phyloP scores from a whole-genome alignment of 1,140 invertebrate genomes.

The Trigoniulus corallinus region DNA sequence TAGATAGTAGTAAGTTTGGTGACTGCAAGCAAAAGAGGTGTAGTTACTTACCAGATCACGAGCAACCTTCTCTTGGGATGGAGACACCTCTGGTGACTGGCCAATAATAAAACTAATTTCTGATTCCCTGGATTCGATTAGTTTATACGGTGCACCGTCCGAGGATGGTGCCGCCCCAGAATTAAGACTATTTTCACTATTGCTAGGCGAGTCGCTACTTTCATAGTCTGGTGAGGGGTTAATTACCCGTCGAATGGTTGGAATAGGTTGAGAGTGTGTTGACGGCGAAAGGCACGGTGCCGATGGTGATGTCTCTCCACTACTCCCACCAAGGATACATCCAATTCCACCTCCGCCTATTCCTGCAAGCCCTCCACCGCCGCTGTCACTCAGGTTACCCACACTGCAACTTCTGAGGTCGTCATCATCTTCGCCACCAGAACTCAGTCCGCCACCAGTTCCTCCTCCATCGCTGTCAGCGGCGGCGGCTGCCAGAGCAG shows the following conservation, averaged over 20 bases:
- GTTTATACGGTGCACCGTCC: conserved; percentile 15
- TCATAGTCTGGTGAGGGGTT: conserved; percentile 27
- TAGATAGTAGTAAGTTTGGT: no score
- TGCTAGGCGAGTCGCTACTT: conserved; percentile 30
- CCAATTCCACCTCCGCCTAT: not conserved
- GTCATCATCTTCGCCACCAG: conserved; percentile 10
- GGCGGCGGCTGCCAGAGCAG: conserved; percentile 6
- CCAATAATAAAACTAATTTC: conserved; percentile 3
- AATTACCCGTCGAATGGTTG: conserved; percentile 16
- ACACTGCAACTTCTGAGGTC: conserved; percentile 13
- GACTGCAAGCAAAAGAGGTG: no score
- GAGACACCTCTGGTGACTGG: not conserved
- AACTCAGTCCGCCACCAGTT: conserved; percentile 9
- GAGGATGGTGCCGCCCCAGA: not conserved
- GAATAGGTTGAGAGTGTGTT: conserved; percentile 4
- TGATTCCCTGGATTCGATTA: no score
- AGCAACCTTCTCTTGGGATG: no score
- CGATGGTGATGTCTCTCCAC: not conserved
- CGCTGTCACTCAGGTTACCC: conserved; percentile 14
- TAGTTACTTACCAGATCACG: no score
- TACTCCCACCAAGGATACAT: not conserved
- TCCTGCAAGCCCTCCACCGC: not conserved
- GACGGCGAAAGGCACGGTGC: not conserved
- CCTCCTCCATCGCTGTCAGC: conserved; percentile 10
- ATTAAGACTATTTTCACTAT: conserved; percentile 23